A percentile compares a stretch with the other conserved stretches of the same genome.
phyloP scores from a whole-genome alignment of 2,888 invertebrate genomes.

The Stomorhina lunata region DNA sequence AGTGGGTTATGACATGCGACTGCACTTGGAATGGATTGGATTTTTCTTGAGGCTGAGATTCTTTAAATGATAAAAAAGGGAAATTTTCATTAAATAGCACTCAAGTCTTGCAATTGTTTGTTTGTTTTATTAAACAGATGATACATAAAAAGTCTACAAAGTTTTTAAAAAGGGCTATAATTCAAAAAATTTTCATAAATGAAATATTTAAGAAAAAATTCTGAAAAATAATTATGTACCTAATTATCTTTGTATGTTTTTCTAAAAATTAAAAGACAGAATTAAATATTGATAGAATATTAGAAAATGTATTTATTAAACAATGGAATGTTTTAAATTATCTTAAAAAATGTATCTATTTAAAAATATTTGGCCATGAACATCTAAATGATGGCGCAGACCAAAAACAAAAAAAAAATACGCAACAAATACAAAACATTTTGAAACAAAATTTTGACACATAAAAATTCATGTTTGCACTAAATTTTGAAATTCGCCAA shows the following conservation, averaged over 20 bases:
- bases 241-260: not conserved
- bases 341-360: slow-evolving; percentile 35
- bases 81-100: slow-evolving; percentile 53
- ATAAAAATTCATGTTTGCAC: slow-evolving; percentile 26
- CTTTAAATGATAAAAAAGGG: slow-evolving; percentile 56
- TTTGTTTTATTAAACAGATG: slow-evolving; percentile 53
- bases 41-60: slow-evolving; percentile 42
- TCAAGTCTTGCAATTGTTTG: slow-evolving; percentile 48
- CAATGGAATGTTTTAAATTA: slow-evolving; percentile 44
- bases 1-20: slow-evolving; percentile 41
- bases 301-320: not conserved
- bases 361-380: slow-evolving; percentile 49
- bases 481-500: slow-evolving; percentile 23
- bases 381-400: slow-evolving; percentile 29
- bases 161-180: no score
- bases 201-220: no score
- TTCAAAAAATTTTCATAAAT: no score
- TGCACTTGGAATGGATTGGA: slow-evolving; percentile 51
- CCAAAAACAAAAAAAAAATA: not conserved
- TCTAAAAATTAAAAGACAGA: no score
- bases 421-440: slow-evolving; percentile 37
- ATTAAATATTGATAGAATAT: not conserved
- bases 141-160: not conserved
- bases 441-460: slow-evolving; percentile 15
- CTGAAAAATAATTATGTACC: not conserved